These are phyloP conservation scores for Saccostrea echinata DNA, from an alignment of 1,140 invertebrate genomes.

Conservation along the genomic window DNA sequence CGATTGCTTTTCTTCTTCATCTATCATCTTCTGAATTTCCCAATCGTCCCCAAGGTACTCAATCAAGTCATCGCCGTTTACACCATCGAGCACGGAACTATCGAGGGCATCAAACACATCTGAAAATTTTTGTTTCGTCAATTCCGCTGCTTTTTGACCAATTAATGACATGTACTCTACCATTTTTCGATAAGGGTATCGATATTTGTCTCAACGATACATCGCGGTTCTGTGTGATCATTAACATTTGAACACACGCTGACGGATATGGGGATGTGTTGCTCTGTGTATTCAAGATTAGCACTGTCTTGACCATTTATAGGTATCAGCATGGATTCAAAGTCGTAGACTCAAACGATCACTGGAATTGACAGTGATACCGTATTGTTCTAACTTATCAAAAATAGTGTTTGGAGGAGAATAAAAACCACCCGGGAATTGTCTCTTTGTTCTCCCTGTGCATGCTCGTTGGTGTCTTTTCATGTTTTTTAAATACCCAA, in stretches of 20 bases:
- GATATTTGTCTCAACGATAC: conserved; percentile 38
- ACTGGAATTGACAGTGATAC: not conserved
- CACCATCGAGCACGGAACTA: not conserved
- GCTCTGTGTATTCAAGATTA: not conserved
- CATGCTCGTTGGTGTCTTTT: conserved; percentile 2
- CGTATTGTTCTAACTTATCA: conserved; percentile 28
- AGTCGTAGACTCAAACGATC: conserved; percentile 39
- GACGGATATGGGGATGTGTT: conserved; percentile 43
- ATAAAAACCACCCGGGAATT: conserved; percentile 46
- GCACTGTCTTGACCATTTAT: not conserved
- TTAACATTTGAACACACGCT: conserved; percentile 52
- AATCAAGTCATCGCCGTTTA: not conserved
- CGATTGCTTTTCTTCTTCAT: not conserved
- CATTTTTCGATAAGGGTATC: conserved; percentile 29
- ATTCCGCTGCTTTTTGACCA: not conserved
- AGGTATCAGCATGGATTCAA: conserved; percentile 40
- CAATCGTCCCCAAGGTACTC: not conserved
- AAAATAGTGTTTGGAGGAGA: not conserved
- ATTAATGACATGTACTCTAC: conserved; percentile 10
- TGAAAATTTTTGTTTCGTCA: conserved; percentile 4
- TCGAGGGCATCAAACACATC: not conserved
- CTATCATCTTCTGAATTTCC: not conserved
- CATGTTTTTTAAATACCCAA: not conserved
- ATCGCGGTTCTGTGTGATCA: not conserved
- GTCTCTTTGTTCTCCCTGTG: not conserved